Evolutionary conservation across 2,797 vertebrate species (phyloP).

Genomic region (Anguilla anguilla): DNA sequence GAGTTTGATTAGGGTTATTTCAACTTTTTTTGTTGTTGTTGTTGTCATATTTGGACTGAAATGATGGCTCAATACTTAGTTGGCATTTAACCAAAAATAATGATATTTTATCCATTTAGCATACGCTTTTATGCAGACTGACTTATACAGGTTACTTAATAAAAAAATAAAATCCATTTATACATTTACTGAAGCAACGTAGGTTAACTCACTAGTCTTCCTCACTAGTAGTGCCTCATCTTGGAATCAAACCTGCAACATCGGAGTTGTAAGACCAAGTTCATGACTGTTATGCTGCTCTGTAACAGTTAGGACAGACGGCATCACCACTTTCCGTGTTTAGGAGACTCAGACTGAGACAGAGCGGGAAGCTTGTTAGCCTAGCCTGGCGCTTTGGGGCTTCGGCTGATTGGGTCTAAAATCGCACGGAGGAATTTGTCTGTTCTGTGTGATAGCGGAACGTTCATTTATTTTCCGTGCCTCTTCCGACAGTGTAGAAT

Average conservation of each 20-base stretch:
- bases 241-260: too few species aligned
- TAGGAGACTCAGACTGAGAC: background rate
- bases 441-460: background rate
- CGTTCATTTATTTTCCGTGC: background rate
- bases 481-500: background rate
- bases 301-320: constrained; percentile 6
- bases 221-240: too few species aligned
- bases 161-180: too few species aligned
- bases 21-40: background rate
- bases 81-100: too few species aligned
- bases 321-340: background rate
- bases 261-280: too few species aligned
- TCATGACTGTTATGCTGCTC: too few species aligned
- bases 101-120: too few species aligned
- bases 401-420: constrained; percentile 2
- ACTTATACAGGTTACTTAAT: too few species aligned
- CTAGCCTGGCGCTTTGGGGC: background rate
- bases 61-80: background rate
- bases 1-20: background rate
- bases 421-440: background rate
- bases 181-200: too few species aligned
- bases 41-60: background rate
- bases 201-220: too few species aligned
- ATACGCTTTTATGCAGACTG: too few species aligned
- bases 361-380: background rate